Percentiles rank a stretch among this genome's conserved stretches.
Evolutionary conservation across 2,797 vertebrate species (phyloP).

Genomic region (Acrossocheilus wenchowensis): DNA sequence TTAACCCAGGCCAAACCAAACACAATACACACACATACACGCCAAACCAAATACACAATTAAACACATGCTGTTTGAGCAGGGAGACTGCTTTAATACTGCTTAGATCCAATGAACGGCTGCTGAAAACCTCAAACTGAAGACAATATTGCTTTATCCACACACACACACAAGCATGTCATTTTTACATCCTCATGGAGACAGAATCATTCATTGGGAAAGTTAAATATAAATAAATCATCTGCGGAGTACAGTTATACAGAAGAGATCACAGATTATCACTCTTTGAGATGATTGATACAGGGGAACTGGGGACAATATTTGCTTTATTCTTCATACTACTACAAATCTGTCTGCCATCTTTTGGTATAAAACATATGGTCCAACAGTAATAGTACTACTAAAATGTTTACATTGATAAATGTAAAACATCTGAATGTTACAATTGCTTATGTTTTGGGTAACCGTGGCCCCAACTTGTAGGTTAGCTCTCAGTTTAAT

Average conservation of each 20-base stretch:
- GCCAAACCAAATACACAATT: slow-evolving; percentile 90
- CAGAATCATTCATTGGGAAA: slow-evolving; percentile 31
- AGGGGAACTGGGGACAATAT: neutral
- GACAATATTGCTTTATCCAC: slow-evolving; percentile 48
- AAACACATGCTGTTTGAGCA: slow-evolving; percentile 81
- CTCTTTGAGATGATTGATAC: neutral
- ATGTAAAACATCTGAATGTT: neutral
- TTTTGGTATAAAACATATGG: neutral
- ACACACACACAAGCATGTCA: slow-evolving; percentile 27
- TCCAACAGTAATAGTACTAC: neutral
- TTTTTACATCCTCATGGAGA: slow-evolving; percentile 33
- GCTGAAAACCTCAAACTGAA: slow-evolving; percentile 64
- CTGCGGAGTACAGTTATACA: neutral
- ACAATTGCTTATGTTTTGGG: neutral
- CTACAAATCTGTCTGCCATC: neutral
- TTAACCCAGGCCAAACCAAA: slow-evolving; percentile 86
- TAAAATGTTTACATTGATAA: neutral
- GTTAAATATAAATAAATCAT: slow-evolving; percentile 27
- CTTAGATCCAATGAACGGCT: slow-evolving; percentile 58
- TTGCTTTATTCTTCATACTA: neutral
- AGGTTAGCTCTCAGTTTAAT: neutral
- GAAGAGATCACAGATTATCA: neutral
- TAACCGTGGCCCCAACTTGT: neutral
- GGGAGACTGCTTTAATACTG: slow-evolving; percentile 76
- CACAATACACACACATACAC: slow-evolving; percentile 61